Base-by-base conservation (phyloP, 2,113 vertebrate genomes). In the Eurystomus gularis region DNA sequence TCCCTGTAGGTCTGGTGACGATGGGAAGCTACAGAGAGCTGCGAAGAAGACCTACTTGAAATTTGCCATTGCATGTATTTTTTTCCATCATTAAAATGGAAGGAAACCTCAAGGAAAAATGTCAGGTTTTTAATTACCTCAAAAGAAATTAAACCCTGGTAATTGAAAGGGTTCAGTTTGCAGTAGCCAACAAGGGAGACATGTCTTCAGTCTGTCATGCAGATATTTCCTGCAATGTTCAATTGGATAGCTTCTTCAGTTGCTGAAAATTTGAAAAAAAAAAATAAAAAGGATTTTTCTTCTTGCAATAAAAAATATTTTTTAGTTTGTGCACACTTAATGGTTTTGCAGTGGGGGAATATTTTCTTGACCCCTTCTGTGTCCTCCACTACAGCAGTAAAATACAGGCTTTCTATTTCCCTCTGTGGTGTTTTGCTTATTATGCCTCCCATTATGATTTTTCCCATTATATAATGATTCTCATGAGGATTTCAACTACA, bases 61-160 rank as follows among this genome's bases (percentile, higher is more conserved):
- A 84, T 78, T 92, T 83, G 68, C 35, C 14, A 71, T 90, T 78
- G 42, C 20, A n/a, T 28, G 3, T 60, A 33, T 42, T 88, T 94
- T 44, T 95, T 76, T 72, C 60, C 49, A 16, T 76, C 40, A 61
- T 65, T 84, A 72, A 82, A 88, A 82, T 84, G 8, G 26, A 92
- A 77, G 40, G 31, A 89, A 95, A 91, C 26, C 60, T 86, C 35
- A 42, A 82, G 52, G 31, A 64, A 91, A 64, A 86, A 92, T 64
- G 57, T 72, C 80, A 82, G 7, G 7, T 37, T 92, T 95, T 88
- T 88, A 84, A 94, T 94, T 94, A 51, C 21, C 55, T 92, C 17
- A 18, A 54, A 93, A 79, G 82, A 88, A 94, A 78, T 71, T 81
- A 88, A 86, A 6, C 10, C 18, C 11, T 20, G 19, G 13, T 83